phyloP scores from a whole-genome alignment of 1,140 invertebrate genomes.

The Bemisia tabaci region DNA sequence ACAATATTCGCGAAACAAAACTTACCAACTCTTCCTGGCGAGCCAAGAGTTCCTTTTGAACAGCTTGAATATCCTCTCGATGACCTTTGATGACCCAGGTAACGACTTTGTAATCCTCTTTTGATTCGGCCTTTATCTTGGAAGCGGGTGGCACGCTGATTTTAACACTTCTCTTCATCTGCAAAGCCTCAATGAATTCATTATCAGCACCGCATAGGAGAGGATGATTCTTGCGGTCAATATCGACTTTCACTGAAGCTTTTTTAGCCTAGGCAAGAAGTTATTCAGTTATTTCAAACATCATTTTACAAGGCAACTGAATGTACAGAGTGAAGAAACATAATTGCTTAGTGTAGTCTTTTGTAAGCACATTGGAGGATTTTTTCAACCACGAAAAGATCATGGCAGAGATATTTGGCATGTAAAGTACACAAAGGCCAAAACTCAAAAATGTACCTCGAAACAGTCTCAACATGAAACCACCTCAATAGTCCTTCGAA shows the following conservation, averaged over 20 bases:
- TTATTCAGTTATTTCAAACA: too few relatives aligned
- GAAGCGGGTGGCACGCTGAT: background rate
- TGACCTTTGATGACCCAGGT: background rate
- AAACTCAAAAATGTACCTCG: too few relatives aligned
- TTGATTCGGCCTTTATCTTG: background rate
- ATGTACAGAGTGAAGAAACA: too few relatives aligned
- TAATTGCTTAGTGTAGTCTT: too few relatives aligned
- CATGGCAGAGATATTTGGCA: too few relatives aligned
- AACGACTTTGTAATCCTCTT: background rate
- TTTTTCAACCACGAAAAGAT: too few relatives aligned
- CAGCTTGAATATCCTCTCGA: background rate
- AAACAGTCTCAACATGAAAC: too few relatives aligned
- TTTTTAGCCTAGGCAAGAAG: background rate
- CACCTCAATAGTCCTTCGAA: too few relatives aligned
- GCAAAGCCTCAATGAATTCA: background rate
- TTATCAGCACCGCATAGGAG: background rate
- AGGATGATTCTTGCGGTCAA: background rate
- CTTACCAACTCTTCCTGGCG: background rate
- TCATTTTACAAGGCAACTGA: too few relatives aligned
- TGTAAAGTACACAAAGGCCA: too few relatives aligned
- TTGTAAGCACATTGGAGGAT: too few relatives aligned
- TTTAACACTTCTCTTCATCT: background rate
- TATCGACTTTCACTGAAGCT: background rate
- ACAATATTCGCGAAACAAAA: too few relatives aligned
- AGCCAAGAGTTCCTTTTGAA: background rate